Base-by-base conservation (phyloP, 2,888 invertebrate genomes). In the Microdon myrmicae region DNA sequence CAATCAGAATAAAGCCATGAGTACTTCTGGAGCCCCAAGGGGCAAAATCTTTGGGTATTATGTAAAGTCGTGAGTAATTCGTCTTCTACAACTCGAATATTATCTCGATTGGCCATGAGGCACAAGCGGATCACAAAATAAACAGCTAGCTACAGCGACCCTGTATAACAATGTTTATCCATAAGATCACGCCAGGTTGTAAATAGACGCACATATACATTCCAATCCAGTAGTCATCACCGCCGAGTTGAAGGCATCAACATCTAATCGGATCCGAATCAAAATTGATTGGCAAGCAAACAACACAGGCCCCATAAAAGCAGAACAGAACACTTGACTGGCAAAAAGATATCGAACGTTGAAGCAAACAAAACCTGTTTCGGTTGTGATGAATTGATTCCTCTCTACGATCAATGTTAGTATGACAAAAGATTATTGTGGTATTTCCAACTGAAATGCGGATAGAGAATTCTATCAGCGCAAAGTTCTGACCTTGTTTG, bases 251-350 rank as follows among this genome's bases (percentile, higher is more conserved):
- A 41, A 35, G 47, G 12, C 55, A 34, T 22, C 55, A 41, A 48
- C 28, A 41, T 47, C 55, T 55, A 41, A 41, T 41, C 39, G 9
- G 22, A 22, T 47, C 23, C 13, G 9, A 39, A 12, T 26, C 7
- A 3, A 14, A 10, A 22, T 7, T 34, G 41, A 39, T 23, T 44
- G 49, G 49, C 37, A 49, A 38, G 49, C 38, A 49, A 58, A 39
- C 49, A 58, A 39, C 44, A 49, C 22, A 13, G 38, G 39, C 31
- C 26, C 49, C 49, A 49, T 48, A 58, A 58, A 37, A 49, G 25
- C 58, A 43, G 22, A n/a, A n/a, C n/a, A n/a, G n/a, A n/a, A n/a
- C n/a, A n/a, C n/a, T n/a, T n/a, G n/a, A n/a, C n/a, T n/a, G n/a
- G n/a, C n/a, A n/a, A n/a, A n/a, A n/a, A n/a, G n/a, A n/a, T n/a